Percentiles rank a stretch among this genome's conserved stretches.
phyloP scores from a whole-genome alignment of 1,140 invertebrate species.

The Lordiphosa clarofinis region DNA sequence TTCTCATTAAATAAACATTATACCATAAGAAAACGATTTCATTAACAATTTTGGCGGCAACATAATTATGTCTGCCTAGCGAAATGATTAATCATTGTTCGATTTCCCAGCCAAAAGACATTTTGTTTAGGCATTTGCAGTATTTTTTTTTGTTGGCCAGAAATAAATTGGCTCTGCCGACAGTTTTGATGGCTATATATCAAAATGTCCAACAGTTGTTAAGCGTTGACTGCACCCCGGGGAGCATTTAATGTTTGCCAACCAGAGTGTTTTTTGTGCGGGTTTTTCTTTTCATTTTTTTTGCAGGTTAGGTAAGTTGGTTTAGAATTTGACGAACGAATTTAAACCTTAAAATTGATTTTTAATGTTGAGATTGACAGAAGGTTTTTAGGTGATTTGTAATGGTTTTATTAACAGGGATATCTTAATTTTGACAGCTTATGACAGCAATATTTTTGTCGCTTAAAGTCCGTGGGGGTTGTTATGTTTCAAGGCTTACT shows the following conservation, averaged over 20 bases:
- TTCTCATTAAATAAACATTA: constrained; percentile 69
- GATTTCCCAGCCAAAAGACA: constrained; percentile 32
- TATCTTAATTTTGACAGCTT: too few species aligned
- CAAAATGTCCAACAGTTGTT: constrained; percentile 45
- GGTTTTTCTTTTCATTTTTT: constrained; percentile 9
- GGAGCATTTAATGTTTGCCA: constrained; percentile 47
- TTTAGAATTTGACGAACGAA: constrained; percentile 5
- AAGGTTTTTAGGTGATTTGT: neutral
- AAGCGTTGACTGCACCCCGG: constrained; percentile 43
- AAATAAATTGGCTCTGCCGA: constrained; percentile 55
- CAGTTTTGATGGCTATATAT: constrained; percentile 34
- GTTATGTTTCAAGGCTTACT: too few species aligned
- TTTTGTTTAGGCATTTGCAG: constrained; percentile 8
- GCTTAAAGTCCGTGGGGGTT: too few species aligned
- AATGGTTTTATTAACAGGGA: too few species aligned
- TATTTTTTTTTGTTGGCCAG: constrained; percentile 3
- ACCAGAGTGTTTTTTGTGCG: constrained; percentile 21
- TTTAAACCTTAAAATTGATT: constrained; percentile 12
- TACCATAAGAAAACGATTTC: constrained; percentile 38
- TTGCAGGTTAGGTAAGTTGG: constrained; percentile 4
- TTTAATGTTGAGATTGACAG: constrained; percentile 11
- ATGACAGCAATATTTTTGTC: too few species aligned
- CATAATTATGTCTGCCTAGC: constrained; percentile 59
- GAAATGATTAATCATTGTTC: constrained; percentile 65
- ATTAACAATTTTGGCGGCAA: constrained; percentile 39